Conservation (phyloP, 2,113 vertebrate genomes). For the Sinocyclocheilus anshuiensis region DNA sequence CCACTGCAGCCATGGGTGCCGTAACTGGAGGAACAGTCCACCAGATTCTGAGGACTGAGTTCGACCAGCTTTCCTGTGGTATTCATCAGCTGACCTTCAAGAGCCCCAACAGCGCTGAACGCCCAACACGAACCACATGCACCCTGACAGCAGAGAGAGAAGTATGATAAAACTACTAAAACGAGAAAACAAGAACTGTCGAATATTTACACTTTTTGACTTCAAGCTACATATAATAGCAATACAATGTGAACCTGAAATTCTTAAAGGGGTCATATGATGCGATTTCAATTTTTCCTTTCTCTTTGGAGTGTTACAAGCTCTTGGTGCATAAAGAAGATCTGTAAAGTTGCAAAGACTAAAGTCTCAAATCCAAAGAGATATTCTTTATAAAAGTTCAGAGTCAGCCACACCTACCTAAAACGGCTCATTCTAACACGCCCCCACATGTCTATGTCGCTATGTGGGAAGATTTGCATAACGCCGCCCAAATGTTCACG, state of each 20-base stretch:
- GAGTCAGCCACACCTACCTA: too few relatives aligned
- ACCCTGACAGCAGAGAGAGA: not conserved
- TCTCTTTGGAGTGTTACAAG: too few relatives aligned
- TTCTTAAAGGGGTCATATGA: too few relatives aligned
- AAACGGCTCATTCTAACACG: too few relatives aligned
- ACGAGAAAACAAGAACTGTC: not conserved
- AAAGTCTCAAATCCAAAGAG: too few relatives aligned
- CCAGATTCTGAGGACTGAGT: slow-evolving; percentile 80
- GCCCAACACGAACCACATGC: not conserved
- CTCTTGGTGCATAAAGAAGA: too few relatives aligned
- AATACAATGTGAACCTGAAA: slow-evolving; percentile 62
- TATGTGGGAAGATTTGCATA: too few relatives aligned
- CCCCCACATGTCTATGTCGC: too few relatives aligned
- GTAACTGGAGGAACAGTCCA: slow-evolving; percentile 76
- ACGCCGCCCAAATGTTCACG: too few relatives aligned
- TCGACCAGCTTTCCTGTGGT: slow-evolving; percentile 68
- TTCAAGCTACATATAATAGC: slow-evolving; percentile 56
- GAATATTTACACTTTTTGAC: slow-evolving; percentile 67
- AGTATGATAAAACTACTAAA: not conserved
- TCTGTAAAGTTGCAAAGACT: too few relatives aligned
- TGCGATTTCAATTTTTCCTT: too few relatives aligned
- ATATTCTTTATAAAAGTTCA: too few relatives aligned
- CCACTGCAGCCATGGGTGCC: slow-evolving; percentile 77
- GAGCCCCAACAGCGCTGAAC: not conserved
- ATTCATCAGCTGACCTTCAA: not conserved